Evolutionary conservation across 2,888 invertebrate genomes (phyloP).

Genomic region (Pyralis farinalis): DNA sequence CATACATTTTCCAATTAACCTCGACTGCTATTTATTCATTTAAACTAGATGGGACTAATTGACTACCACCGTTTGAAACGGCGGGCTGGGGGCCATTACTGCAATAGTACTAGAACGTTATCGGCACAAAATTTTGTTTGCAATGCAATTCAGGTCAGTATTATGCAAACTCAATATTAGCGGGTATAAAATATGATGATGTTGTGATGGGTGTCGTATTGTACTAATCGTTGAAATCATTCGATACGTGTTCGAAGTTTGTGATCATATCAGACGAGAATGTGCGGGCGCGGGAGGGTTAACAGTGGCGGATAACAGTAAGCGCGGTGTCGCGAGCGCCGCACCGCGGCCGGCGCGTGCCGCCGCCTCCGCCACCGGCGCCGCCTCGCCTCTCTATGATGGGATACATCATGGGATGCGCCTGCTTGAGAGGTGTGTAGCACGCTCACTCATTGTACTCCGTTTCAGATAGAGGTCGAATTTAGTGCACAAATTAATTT

Average conservation of each 20-base stretch:
- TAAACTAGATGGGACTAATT: neutral
- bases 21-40: slow-evolving; percentile 7
- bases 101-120: neutral
- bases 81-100: neutral
- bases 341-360: slow-evolving; percentile 66
- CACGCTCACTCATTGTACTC: neutral
- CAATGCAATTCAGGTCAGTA: no score
- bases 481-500: no score
- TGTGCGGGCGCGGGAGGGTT: slow-evolving; percentile 45
- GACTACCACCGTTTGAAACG: neutral
- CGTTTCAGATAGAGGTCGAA: no score
- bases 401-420: slow-evolving; percentile 97
- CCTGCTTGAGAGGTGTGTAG: slow-evolving; percentile 91
- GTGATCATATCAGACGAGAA: slow-evolving; percentile 1
- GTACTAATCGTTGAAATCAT: neutral
- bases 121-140: no score
- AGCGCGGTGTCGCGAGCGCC: slow-evolving; percentile 62
- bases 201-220: neutral
- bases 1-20: slow-evolving; percentile 13
- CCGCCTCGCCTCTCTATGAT: slow-evolving; percentile 85
- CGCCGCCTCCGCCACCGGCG: slow-evolving; percentile 67
- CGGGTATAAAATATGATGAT: neutral
- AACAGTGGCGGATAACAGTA: slow-evolving; percentile 51
- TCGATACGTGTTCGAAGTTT: neutral
- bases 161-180: neutral